Percentiles rank a stretch among this genome's conserved stretches.
Conservation (phyloP, 2,888 invertebrate species). For the Tenodera sinensis region DNA sequence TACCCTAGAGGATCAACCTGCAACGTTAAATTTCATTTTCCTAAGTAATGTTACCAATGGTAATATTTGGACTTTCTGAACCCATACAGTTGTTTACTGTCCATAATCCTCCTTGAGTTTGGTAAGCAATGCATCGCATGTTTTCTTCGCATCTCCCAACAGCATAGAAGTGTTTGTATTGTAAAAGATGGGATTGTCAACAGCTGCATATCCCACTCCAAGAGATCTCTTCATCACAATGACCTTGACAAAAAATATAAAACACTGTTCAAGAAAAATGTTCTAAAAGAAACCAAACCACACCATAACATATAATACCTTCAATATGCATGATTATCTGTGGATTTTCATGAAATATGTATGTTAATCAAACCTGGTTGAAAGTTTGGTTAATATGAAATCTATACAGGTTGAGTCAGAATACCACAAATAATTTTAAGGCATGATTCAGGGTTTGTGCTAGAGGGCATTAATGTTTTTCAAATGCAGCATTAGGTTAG, state of each 20-base stretch:
- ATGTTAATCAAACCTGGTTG: no score
- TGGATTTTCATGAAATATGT: no score
- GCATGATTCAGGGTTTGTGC: no score
- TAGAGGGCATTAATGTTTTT: no score
- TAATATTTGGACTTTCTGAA: neutral
- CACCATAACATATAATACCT: no score
- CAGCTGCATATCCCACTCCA: conserved; percentile 86
- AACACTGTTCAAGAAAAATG: neutral
- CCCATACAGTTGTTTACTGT: neutral
- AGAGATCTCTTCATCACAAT: conserved; percentile 87
- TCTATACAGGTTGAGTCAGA: no score
- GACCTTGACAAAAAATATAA: conserved; percentile 52
- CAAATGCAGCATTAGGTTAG: no score
- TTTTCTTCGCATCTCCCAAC: conserved; percentile 87
- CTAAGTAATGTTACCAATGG: neutral
- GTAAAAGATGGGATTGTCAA: conserved; percentile 90
- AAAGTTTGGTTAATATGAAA: no score
- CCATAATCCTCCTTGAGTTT: conserved; percentile 53
- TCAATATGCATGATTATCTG: no score
- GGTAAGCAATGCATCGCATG: conserved; percentile 74
- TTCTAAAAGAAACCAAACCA: neutral
- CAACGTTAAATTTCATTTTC: neutral
- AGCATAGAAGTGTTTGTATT: conserved; percentile 84
- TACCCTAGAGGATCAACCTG: neutral
- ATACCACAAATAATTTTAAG: no score